Percentiles rank a stretch among this genome's conserved stretches.
These are phyloP conservation scores for Ptilorrhoa leucosticta DNA, from an alignment of 2,113 vertebrate genomes.

Conservation along the genomic window DNA sequence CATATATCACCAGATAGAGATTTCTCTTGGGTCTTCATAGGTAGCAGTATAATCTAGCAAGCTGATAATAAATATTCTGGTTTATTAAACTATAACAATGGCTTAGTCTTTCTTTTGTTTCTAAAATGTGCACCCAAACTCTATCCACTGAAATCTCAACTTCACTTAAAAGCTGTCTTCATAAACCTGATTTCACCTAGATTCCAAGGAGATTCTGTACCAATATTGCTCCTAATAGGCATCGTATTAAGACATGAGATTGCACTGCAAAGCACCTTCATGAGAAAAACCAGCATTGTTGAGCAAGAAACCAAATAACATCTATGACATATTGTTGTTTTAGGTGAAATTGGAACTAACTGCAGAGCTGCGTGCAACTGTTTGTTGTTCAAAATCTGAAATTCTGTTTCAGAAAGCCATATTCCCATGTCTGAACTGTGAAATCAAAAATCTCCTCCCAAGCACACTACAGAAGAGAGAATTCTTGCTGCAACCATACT, in stretches of 20 bases:
- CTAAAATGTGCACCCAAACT: not conserved
- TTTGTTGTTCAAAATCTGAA: not conserved
- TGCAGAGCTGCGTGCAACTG: rapidly evolving
- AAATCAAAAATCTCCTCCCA: not conserved
- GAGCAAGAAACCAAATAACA: not conserved
- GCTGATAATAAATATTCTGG: not conserved
- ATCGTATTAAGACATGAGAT: not conserved
- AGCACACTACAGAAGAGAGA: not conserved
- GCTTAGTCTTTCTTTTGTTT: not conserved
- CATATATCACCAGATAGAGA: not conserved
- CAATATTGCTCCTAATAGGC: not conserved
- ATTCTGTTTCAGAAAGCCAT: not conserved
- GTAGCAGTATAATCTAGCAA: not conserved
- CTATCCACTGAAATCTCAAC: not conserved
- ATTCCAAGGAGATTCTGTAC: not conserved
- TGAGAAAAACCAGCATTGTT: not conserved
- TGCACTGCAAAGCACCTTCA: not conserved
- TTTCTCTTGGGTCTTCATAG: not conserved
- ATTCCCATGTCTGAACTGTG: not conserved
- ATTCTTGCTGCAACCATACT: not conserved
- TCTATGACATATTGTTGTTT: not conserved
- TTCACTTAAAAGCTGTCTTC: not conserved
- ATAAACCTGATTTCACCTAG: not conserved
- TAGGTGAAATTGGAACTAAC: not conserved
- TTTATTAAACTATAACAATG: not conserved